Conservation (phyloP, 2,888 invertebrate species). For the Mimumesa dahlbomi region DNA sequence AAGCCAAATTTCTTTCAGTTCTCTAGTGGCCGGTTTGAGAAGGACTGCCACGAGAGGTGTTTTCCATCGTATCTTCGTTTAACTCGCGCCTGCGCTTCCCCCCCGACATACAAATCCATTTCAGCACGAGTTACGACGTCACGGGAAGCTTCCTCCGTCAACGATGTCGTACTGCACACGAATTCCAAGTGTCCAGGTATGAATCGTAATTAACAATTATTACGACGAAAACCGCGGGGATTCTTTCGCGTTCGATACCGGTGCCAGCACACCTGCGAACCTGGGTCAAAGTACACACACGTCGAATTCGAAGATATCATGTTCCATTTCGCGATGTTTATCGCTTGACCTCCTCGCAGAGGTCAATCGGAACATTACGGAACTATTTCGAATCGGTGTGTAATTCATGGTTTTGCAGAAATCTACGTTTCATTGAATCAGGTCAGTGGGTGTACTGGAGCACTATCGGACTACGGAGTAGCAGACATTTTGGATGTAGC, state of each 20-base stretch:
- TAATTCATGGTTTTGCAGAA: not conserved
- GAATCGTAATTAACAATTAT: conserved; percentile 10
- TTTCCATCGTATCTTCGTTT: not conserved
- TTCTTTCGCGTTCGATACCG: not conserved
- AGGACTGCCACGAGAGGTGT: conserved; percentile 77
- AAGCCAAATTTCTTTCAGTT: conserved; percentile 70
- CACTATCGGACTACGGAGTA: not conserved
- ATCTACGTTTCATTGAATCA: not conserved
- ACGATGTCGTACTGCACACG: conserved; percentile 90
- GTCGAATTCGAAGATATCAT: not conserved
- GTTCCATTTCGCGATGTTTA: not conserved
- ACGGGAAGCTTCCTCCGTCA: conserved; percentile 55
- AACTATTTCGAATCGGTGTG: not conserved
- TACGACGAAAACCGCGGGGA: not conserved
- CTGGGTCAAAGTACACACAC: not conserved
- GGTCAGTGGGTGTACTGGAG: not conserved
- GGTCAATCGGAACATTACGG: not conserved
- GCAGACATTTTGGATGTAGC: not conserved
- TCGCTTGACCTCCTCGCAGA: conserved; percentile 12
- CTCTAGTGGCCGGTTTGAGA: conserved; percentile 80
- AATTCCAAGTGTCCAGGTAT: conserved; percentile 89
- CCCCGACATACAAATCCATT: conserved; percentile 20
- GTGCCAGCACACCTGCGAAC: not conserved
- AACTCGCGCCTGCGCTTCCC: conserved; percentile 47
- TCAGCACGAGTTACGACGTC: conserved; percentile 58